Percentiles rank a stretch among this genome's conserved stretches.
These are phyloP conservation scores for Tetrax tetrax DNA, from an alignment of 2,113 vertebrate genomes.

Conservation along the genomic window DNA sequence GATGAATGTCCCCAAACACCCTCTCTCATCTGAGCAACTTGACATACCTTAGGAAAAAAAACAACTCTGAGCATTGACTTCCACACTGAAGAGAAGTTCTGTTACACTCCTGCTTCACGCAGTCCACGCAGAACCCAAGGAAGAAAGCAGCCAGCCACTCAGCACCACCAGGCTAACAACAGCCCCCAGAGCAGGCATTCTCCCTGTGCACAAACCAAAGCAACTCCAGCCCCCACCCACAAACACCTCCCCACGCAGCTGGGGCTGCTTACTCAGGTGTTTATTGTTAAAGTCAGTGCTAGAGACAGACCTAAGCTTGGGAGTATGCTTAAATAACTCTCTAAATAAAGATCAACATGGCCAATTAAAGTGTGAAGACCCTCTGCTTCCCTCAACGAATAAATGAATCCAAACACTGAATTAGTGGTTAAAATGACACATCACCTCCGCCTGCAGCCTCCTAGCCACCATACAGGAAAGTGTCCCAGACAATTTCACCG, in stretches of 20 bases:
- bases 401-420: too few species aligned
- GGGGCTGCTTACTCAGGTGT: background rate
- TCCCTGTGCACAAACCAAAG: background rate
- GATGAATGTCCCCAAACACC: background rate
- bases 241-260: background rate
- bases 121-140: background rate
- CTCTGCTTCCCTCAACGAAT: background rate
- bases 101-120: background rate
- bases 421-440: fast-evolving
- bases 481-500: fast-evolving
- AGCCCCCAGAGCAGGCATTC: background rate
- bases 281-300: background rate
- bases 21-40: background rate
- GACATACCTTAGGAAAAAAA: background rate
- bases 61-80: background rate
- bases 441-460: fast-evolving
- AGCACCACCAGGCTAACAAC: fast-evolving
- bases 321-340: background rate
- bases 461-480: background rate
- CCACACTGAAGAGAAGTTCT: background rate
- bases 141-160: background rate
- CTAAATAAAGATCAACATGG: fast-evolving
- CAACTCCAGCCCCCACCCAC: background rate
- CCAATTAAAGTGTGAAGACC: fast-evolving
- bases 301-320: background rate